Evolutionary conservation across 2,888 invertebrate genomes (phyloP), one percentile per base, ranked within the genome.

Genomic region (Dendrolimus houi): DNA sequence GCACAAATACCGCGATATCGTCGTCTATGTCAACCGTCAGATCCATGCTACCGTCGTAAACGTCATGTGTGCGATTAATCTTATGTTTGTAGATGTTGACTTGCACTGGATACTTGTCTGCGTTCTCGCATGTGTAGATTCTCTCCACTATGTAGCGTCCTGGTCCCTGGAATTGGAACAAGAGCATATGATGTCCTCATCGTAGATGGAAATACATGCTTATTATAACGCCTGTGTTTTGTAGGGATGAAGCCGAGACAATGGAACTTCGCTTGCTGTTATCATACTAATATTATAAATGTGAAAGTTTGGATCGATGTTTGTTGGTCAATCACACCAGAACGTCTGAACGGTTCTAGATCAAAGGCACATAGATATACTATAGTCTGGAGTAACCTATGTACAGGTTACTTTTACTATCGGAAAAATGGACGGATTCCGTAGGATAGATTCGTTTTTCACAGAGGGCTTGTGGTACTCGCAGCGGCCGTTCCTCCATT

Each of bases 11-110:
- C 58, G 66, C 71, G 14, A 67, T 67, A 1, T 56, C 42, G 2
- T 72, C 66, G n/a, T 72, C 69, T 9, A 81, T 53, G 0, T 63
- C 64, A 12, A 65, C 54, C 0, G 55, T 56, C 1, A 72, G 9
- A 0, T 61, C 56, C 2, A 79, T 1, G 0, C 58, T 57, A 1
- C 60, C 69, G 57, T 68, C 63, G 63, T 82, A 80, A 0, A 71
- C 77, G 59, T 85, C 83, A 59, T 81, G 76, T 0, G 80, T 77
- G 7, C 85, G 77, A 67, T 84, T 83, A 9, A 80, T 52, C 59
- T 79, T 80, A 42, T 64, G 70, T 54, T 72, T 68, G 2, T 60
- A 59, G 2, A 80, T 55, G 0, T 75, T 69, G 0, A 77, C 52
- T 10, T 58, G 53, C 52, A 66, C 62, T 1, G 56, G 60, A 60